Conservation (phyloP, 2,797 vertebrate genomes). For the Spinus pinus region DNA sequence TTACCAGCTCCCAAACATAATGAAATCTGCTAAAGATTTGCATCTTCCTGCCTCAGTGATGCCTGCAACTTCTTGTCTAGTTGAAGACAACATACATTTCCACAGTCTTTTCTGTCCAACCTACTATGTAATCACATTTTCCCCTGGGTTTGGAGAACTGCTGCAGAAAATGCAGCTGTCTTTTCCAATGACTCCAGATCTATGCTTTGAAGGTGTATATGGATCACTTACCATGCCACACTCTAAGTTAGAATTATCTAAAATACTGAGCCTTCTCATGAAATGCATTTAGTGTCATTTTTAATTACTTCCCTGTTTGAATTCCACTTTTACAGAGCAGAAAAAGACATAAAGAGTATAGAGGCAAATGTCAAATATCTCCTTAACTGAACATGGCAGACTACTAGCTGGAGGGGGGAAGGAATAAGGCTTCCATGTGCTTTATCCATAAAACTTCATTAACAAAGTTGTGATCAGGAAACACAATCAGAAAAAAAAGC, state of each 20-base stretch:
- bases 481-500: background rate
- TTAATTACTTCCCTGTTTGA: background rate
- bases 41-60: conserved; percentile 64
- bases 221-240: background rate
- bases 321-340: background rate
- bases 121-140: conserved; percentile 18
- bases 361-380: background rate
- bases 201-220: background rate
- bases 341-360: background rate
- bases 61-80: background rate
- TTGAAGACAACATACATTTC: background rate
- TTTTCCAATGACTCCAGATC: background rate
- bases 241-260: background rate
- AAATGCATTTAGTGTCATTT: background rate
- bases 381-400: background rate
- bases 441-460: background rate
- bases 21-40: conserved; percentile 87
- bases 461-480: background rate
- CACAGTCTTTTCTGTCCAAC: background rate
- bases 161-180: background rate
- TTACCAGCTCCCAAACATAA: conserved; percentile 87
- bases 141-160: conserved; percentile 5
- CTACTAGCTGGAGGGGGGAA: accelerated
- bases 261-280: background rate
- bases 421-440: background rate